Base-by-base conservation (phyloP, 2,888 invertebrate genomes). In the Marronus borbonicus region DNA sequence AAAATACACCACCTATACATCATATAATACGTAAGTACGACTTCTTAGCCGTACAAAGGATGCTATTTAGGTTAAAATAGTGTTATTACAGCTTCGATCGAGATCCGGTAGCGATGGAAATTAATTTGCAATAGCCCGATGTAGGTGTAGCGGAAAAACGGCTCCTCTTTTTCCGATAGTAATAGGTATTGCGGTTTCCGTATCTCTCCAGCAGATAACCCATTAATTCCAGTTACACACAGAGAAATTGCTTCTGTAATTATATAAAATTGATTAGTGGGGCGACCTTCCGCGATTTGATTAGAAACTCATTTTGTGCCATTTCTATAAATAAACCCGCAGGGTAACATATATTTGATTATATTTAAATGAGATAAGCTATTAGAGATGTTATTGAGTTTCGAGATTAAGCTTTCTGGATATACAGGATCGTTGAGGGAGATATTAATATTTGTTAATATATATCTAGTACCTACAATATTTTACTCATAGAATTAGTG, bases 201-300 rank as follows among this genome's bases (percentile, higher is more conserved):
- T 62, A 28, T 28, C 60, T 36, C 28, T 10, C 14, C 31, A 31
- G 8, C 24, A 7, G 24, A 24, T 50, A 60, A 24, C 72, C 44
- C 60, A 74, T 74, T 74, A 60, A 74, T 62, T 74, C 60, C 24
- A 31, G 60, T 60, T 52, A 72, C 44, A 74, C 58, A 74, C 60
- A 60, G 72, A 74, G 72, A 60, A 74, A 74, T 60, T 60, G 72
- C 60, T 74, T 74, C 60, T 44, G 62, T 74, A 74, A 74, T 74
- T 74, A 36, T 36, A 36, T 36, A 74, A 74, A 74, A 74, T 60
- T 60, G 72, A 74, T 74, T 44, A 60, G 60, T 49, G 31, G 62
- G 28, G 24, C 24, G 72, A 74, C 72, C 72, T 60, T 60, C 17
- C 49, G 44, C 31, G 10, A 72, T 72, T 60, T 39, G 72, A 74